These are phyloP conservation scores for Pagetopsis macropterus DNA, from an alignment of 2,797 vertebrate genomes.

Conservation along the genomic window DNA sequence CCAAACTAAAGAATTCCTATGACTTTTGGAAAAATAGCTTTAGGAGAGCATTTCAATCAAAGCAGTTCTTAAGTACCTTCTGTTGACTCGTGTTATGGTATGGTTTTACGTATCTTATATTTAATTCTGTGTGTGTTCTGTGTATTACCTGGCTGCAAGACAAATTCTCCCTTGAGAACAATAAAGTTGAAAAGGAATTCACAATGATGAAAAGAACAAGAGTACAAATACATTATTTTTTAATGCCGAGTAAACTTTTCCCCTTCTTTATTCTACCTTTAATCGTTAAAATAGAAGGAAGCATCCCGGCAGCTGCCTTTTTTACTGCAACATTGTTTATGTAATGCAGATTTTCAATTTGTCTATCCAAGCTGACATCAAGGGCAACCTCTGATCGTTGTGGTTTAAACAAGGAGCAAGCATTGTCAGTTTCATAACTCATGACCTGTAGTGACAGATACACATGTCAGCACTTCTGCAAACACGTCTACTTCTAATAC, in stretches of 20 bases:
- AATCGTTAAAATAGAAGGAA: conserved; percentile 14
- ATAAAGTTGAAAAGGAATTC: conserved; percentile 20
- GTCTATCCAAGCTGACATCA: conserved; percentile 69
- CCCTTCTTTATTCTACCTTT: background rate
- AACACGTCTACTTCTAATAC: conserved; percentile 58
- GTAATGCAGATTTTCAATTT: conserved; percentile 55
- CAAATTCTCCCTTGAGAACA: background rate
- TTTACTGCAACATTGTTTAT: conserved; percentile 42
- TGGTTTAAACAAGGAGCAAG: conserved; percentile 52
- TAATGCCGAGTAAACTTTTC: background rate
- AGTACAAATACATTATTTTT: background rate
- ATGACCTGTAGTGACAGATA: conserved; percentile 67
- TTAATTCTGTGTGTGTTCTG: background rate
- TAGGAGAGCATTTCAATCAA: background rate
- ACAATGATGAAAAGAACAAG: conserved; percentile 11
- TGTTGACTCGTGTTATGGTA: background rate
- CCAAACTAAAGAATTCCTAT: background rate
- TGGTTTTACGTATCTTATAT: background rate
- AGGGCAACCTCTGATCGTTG: conserved; percentile 58
- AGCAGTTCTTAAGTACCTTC: background rate
- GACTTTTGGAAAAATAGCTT: background rate
- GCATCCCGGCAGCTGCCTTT: conserved; percentile 20
- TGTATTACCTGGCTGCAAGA: conserved; percentile 22
- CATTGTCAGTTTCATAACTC: conserved; percentile 68
- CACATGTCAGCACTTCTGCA: conserved; percentile 73